Evolutionary conservation across 2,888 invertebrate species (phyloP), one percentile per base, ranked within the genome.

Genomic region (Epiblema foenella): DNA sequence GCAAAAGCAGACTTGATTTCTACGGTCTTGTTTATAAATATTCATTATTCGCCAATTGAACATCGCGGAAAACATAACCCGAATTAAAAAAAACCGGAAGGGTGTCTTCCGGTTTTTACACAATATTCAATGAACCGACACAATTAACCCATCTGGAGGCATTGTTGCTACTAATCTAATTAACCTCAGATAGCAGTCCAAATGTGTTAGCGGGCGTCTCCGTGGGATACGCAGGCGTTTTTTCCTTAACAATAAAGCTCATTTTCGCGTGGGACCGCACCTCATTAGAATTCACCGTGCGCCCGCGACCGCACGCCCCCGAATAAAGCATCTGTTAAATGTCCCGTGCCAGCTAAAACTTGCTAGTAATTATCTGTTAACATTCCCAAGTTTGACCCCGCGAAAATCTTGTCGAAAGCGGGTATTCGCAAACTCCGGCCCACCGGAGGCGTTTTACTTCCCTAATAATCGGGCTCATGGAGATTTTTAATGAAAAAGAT

Each of bases 261-360:
- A 78, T 80, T 85, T 86, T 91, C 80, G 83, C 77, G 74, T 80
- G 79, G 76, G 74, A 74, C 73, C 63, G 76, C 68, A 72, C 79
- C 92, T 93, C 91, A 93, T 93, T 93, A 93, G 88, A 88, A 93
- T 93, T 93, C 93, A 91, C 88, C 86, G 89, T 87, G 88, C 90
- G 92, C 89, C 86, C 91, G 91, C 90, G 90, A 87, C 90, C 87
- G 87, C 89, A 82, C 89, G 89, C 87, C 86, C 88, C 88, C 89
- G 89, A 90, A 90, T 89, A 90, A 93, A 93, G 90, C 93, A 92
- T 91, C 93, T 92, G 93, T 91, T 93, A 93, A 93, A 93, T 93
- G 92, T 93, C 93, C 91, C 91, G 90, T 90, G 90, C 90, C 89
- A 86, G 90, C 89, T 89, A 86, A 91, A 92, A 92, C 92, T 93